Percentiles rank a stretch among this genome's conserved stretches.
Evolutionary conservation across 2,797 vertebrate genomes (phyloP).

Genomic region (Tinamus major): DNA sequence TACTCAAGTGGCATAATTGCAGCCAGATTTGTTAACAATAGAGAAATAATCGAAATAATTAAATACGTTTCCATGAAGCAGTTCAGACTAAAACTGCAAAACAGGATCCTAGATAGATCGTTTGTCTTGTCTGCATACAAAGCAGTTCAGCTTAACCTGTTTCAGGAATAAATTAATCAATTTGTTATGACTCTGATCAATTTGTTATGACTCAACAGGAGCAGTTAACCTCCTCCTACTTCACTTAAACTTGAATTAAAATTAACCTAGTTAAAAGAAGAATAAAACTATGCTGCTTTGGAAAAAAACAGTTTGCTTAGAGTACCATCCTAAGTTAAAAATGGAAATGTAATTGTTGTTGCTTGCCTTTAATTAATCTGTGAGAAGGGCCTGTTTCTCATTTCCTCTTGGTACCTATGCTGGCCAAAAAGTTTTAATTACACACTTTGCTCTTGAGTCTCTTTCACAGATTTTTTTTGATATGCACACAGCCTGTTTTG

Average conservation of each 20-base stretch:
- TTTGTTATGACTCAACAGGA: background rate
- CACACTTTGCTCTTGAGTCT: background rate
- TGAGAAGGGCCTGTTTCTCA: background rate
- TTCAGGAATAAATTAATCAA: background rate
- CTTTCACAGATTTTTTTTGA: background rate
- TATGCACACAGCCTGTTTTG: background rate
- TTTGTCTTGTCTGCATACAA: background rate
- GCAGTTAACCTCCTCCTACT: background rate
- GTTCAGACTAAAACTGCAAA: background rate
- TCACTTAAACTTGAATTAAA: background rate
- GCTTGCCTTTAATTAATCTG: background rate
- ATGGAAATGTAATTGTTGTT: background rate
- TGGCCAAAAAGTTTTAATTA: background rate
- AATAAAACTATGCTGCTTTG: background rate
- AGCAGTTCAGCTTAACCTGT: background rate
- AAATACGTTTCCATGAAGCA: background rate
- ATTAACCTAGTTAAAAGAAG: background rate
- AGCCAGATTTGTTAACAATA: background rate
- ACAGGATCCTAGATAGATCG: background rate
- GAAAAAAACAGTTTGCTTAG: background rate
- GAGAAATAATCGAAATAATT: background rate
- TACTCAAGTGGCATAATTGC: background rate
- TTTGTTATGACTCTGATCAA: background rate
- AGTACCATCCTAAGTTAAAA: background rate
- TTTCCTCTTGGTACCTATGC: background rate